Evolutionary conservation across 2,113 vertebrate species (phyloP).

Genomic region (Clarias macrocephalus): DNA sequence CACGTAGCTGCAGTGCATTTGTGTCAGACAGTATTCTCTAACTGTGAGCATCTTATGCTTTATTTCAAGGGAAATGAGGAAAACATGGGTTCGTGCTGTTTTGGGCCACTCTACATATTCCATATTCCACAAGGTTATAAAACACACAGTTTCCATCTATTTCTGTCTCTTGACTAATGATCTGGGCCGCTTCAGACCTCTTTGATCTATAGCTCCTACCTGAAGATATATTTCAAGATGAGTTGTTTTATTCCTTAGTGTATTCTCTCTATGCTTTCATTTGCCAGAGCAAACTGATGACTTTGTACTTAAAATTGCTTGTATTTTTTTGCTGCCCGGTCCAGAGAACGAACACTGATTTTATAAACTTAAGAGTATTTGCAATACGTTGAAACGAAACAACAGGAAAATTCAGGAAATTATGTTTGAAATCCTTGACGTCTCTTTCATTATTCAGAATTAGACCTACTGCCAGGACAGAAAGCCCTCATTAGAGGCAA

Average conservation of each 20-base stretch:
- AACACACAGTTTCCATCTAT: constrained; percentile 50
- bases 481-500: constrained; percentile 1
- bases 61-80: constrained; percentile 14
- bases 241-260: constrained; percentile 42
- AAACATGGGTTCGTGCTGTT: constrained; percentile 18
- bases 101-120: constrained; percentile 30
- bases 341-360: constrained; percentile 4
- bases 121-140: constrained; percentile 38
- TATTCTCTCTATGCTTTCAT: constrained; percentile 42
- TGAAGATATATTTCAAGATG: constrained; percentile 56
- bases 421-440: neutral
- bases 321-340: neutral
- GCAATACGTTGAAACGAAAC: neutral
- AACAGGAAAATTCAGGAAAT: neutral
- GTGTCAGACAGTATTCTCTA: constrained; percentile 11
- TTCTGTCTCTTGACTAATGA: constrained; percentile 52
- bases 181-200: constrained; percentile 40
- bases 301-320: constrained; percentile 28
- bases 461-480: neutral
- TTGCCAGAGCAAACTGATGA: constrained; percentile 42
- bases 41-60: neutral
- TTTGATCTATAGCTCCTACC: constrained; percentile 53
- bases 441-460: neutral
- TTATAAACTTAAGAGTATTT: constrained; percentile 4
- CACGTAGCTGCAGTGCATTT: neutral